phyloP scores from a whole-genome alignment of 2,113 vertebrate species.

The Tapirus terrestris region DNA sequence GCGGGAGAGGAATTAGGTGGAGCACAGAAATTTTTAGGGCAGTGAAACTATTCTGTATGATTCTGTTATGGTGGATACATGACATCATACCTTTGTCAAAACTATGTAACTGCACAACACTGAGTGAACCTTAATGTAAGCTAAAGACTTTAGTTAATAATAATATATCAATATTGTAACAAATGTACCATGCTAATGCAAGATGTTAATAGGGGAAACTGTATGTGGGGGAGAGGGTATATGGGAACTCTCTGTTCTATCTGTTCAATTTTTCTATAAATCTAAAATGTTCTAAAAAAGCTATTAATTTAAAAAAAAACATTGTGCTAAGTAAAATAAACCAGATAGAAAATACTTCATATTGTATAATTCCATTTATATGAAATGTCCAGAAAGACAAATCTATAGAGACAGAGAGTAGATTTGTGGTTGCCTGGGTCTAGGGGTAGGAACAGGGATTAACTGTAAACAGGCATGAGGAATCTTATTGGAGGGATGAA shows the following conservation, averaged over 20 bases:
- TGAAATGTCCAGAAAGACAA: conserved; percentile 45
- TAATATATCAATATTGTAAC: conserved; percentile 14
- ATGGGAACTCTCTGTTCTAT: conserved; percentile 13
- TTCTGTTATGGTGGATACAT: conserved; percentile 8
- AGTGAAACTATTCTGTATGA: conserved; percentile 16
- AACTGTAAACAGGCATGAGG: background rate
- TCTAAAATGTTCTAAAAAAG: conserved; percentile 30
- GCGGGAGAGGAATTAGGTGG: background rate
- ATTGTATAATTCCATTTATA: conserved; percentile 12
- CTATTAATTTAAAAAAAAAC: background rate
- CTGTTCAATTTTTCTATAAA: conserved; percentile 13
- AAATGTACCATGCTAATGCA: background rate
- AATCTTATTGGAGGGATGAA: conserved; percentile 1
- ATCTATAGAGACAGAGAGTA: conserved; percentile 34
- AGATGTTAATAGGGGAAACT: background rate
- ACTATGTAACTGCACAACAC: background rate
- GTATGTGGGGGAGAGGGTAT: background rate
- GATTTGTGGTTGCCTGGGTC: background rate
- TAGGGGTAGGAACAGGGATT: background rate
- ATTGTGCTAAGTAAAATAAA: conserved; percentile 43
- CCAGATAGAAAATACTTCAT: background rate
- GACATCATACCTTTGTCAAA: conserved; percentile 13
- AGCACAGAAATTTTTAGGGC: background rate
- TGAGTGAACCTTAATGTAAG: conserved; percentile 25
- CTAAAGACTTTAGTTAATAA: conserved; percentile 12